Conservation (phyloP, 1,140 invertebrate genomes). For the Rhysida immarginata region DNA sequence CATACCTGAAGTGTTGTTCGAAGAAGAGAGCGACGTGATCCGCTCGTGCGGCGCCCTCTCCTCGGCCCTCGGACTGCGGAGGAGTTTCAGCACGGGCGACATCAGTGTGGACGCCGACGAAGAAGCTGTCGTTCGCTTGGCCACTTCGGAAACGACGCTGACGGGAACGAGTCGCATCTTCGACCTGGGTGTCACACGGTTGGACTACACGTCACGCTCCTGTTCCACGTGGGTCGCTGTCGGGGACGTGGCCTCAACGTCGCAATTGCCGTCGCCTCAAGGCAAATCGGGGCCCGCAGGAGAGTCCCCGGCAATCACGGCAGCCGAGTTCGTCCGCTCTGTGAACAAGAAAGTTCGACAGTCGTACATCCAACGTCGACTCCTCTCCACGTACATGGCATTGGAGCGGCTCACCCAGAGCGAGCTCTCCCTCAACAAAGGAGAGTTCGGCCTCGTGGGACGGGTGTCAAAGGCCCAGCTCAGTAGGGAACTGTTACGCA, state of each 20-base stretch:
- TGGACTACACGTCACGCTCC: conserved; percentile 56
- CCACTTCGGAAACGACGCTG: conserved; percentile 15
- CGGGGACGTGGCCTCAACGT: conserved; percentile 49
- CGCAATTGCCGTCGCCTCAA: conserved; percentile 54
- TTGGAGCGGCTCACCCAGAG: conserved; percentile 63
- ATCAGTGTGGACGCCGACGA: conserved; percentile 28
- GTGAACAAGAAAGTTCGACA: conserved; percentile 67
- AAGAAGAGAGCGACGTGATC: conserved; percentile 57
- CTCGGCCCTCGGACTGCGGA: conserved; percentile 57
- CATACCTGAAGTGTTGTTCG: conserved; percentile 51
- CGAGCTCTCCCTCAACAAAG: conserved; percentile 54
- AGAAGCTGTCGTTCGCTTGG: not conserved
- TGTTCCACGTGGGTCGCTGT: conserved; percentile 77
- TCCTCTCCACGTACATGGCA: conserved; percentile 64
- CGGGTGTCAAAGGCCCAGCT: conserved; percentile 44
- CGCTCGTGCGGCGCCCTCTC: conserved; percentile 57
- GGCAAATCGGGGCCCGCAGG: conserved; percentile 33
- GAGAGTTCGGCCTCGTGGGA: not conserved
- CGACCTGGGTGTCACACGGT: conserved; percentile 19
- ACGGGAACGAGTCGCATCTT: conserved; percentile 35
- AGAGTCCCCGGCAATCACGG: conserved; percentile 39
- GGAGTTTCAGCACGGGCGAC: conserved; percentile 64
- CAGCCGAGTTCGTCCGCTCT: conserved; percentile 55
- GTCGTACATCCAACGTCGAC: conserved; percentile 50
- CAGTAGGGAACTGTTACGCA: conserved; percentile 1